Evolutionary conservation across 2,797 vertebrate species (phyloP).

Genomic region (Oreortyx pictus): DNA sequence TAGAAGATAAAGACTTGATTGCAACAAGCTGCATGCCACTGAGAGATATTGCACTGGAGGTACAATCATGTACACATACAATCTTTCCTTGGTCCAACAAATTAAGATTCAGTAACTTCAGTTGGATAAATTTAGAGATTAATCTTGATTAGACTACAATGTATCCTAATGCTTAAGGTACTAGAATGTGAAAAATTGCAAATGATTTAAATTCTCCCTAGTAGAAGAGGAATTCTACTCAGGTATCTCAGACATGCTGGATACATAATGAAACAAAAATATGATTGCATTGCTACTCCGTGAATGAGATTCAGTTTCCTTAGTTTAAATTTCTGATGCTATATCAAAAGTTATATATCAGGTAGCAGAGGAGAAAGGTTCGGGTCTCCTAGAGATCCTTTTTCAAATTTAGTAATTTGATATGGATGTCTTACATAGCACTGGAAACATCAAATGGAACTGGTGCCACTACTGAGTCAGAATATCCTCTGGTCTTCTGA

Average conservation of each 20-base stretch:
- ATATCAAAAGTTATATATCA: neutral
- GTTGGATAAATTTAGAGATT: neutral
- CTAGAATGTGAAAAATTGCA: neutral
- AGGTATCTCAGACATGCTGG: neutral
- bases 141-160: neutral
- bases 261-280: neutral
- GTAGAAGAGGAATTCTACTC: neutral
- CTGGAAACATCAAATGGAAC: accelerated
- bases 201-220: neutral
- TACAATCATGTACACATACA: neutral
- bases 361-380: neutral
- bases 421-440: neutral
- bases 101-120: neutral
- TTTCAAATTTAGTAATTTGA: neutral
- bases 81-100: neutral
- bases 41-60: neutral
- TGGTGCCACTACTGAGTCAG: neutral
- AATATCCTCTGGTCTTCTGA: neutral
- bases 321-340: neutral
- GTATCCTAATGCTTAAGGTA: neutral
- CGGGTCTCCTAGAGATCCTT: neutral
- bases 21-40: neutral
- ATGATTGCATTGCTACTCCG: neutral
- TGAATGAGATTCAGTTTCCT: neutral
- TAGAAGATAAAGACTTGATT: neutral